Base-by-base conservation (phyloP, 2,888 invertebrate genomes). In the Odontothrips loti region DNA sequence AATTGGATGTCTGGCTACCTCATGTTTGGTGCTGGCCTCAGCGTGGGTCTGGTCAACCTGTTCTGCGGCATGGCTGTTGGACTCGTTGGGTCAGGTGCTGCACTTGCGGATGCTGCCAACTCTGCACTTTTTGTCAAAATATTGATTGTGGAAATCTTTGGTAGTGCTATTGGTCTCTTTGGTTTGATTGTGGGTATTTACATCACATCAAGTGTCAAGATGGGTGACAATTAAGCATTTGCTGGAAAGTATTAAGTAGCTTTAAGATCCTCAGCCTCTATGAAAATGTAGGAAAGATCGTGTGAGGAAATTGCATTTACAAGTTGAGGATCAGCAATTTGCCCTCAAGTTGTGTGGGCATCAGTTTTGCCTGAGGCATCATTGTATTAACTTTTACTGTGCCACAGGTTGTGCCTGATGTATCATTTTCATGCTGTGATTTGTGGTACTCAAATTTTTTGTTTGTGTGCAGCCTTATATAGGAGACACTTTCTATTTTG, bases 101-200 rank as follows among this genome's bases (percentile, higher is more conserved):
- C 99, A 27, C 90, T 99, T 15, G 94, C 99, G 80, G 99, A 99
- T 89, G 99, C 99, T 48, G 99, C 99, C 75, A 98, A 99, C 87
- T 93, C 97, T 27, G 92, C 95, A 4, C 91, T 99, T 11, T 99
- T 99, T 86, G 99, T 99, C 80, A 99, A 98, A 89, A 98, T 99
- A 87, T 91, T 99, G 79, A 98, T 99, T 87, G 95, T 99, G 79
- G 99, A 99, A 89, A 99, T 99, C 89, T 99, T 99, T 87, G 99
- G 98, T 82, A 97, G 97, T 86, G 99, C 99, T 85, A 99, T 99
- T 86, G 99, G 99, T 86, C 92, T 99, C 34, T 99, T 99, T 88
- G 99, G 99, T 81, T 91, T 99, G 82, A 99, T 99, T 88, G 98
- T 99, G 84, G 98, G 98, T 84, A 98, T 99, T 88, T 96, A 96